Percentiles rank a stretch among this genome's conserved stretches.
phyloP scores from a whole-genome alignment of 2,113 vertebrate genomes.

The Leptobrachium leishanense region DNA sequence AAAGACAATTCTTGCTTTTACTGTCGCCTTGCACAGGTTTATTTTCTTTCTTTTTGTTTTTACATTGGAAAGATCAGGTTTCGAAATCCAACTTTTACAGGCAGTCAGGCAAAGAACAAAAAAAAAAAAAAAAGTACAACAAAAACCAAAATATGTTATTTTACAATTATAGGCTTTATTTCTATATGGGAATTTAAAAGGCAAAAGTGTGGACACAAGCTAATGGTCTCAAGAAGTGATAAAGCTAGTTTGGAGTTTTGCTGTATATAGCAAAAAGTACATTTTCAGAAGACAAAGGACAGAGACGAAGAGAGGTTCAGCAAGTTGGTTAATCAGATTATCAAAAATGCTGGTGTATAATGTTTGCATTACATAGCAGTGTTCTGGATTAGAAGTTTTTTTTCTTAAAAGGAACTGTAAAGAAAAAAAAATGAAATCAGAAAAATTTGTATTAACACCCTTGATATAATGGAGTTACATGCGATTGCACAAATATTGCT shows the following conservation, averaged over 20 bases:
- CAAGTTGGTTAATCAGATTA: constrained; percentile 8
- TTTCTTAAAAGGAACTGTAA: neutral
- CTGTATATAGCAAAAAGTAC: constrained; percentile 17
- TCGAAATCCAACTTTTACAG: constrained; percentile 38
- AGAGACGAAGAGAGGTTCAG: constrained; percentile 16
- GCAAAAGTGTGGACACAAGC: constrained; percentile 43
- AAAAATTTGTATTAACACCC: neutral
- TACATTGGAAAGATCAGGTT: constrained; percentile 27
- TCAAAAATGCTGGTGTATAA: constrained; percentile 48
- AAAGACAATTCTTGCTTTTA: constrained; percentile 50
- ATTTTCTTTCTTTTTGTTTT: constrained; percentile 16
- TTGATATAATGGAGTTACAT: neutral
- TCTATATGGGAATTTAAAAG: constrained; percentile 43
- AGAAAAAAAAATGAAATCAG: constrained; percentile 13
- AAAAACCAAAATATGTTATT: neutral
- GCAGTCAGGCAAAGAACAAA: constrained; percentile 43
- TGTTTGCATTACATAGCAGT: constrained; percentile 36
- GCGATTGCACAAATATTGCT: too few species aligned
- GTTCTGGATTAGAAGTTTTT: neutral
- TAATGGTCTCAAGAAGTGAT: constrained; percentile 28
- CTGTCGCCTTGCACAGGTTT: constrained; percentile 41
- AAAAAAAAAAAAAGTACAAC: constrained; percentile 18
- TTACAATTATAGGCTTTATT: constrained; percentile 42
- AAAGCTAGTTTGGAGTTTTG: constrained; percentile 30
- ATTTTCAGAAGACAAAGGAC: constrained; percentile 34